Evolutionary conservation across 2,797 vertebrate species (phyloP).

Genomic region (Halcyon smyrnensis): DNA sequence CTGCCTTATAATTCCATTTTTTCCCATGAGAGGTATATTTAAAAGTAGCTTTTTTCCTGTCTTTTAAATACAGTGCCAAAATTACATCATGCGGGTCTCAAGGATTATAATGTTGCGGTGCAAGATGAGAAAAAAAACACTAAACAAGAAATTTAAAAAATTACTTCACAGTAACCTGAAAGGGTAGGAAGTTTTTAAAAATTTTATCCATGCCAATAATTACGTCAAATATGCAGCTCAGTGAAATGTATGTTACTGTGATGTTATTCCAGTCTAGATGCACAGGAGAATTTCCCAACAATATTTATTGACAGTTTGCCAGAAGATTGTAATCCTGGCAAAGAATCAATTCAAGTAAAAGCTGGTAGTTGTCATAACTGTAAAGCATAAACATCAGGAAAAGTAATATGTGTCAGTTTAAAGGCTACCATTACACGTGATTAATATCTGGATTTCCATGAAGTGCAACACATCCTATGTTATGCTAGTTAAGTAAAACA

Average conservation of each 20-base stretch:
- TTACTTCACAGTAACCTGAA: background rate
- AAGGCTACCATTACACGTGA: constrained; percentile 6
- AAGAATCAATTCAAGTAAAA: constrained; percentile 2
- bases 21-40: background rate
- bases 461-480: background rate
- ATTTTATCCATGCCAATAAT: background rate
- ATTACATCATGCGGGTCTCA: background rate
- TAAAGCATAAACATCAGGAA: constrained; percentile 7
- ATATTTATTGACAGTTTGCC: background rate
- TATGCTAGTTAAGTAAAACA: background rate
- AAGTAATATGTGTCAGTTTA: background rate
- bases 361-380: background rate
- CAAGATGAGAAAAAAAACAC: background rate
- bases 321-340: constrained; percentile 23
- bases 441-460: constrained; percentile 28
- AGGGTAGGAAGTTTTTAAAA: background rate
- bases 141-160: background rate
- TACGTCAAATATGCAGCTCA: background rate
- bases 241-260: background rate
- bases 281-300: background rate
- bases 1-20: background rate
- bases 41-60: background rate
- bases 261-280: background rate
- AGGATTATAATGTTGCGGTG: background rate
- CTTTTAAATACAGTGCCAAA: background rate